These are phyloP conservation scores for Cactoblastis cactorum DNA, from an alignment of 2,888 invertebrate species.

Conservation along the genomic window DNA sequence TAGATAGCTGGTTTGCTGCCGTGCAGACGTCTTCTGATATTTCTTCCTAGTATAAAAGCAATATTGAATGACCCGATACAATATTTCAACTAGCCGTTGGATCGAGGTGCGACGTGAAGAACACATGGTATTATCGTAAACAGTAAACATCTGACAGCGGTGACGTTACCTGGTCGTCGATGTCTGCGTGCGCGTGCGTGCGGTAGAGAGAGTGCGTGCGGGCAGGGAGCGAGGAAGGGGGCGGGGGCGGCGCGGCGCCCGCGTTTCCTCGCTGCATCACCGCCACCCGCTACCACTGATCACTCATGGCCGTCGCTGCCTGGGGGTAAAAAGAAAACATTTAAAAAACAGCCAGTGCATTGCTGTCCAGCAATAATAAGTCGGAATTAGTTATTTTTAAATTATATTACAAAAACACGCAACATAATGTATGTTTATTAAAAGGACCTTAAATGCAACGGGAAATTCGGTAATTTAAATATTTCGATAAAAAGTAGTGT, in stretches of 20 bases:
- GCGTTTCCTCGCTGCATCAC: slow-evolving; percentile 74
- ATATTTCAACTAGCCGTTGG: neutral
- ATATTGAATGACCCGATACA: neutral
- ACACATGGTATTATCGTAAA: neutral
- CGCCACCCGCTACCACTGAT: slow-evolving; percentile 67
- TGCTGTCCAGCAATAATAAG: too few species aligned
- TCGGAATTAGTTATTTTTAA: too few species aligned
- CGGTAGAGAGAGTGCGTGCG: slow-evolving; percentile 44
- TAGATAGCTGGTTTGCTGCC: too few species aligned
- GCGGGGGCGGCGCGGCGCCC: slow-evolving; percentile 73
- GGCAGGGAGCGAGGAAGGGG: slow-evolving; percentile 56
- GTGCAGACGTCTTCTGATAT: neutral
- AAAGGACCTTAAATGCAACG: too few species aligned
- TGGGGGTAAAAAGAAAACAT: slow-evolving; percentile 21
- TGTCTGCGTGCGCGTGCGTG: slow-evolving; percentile 57
- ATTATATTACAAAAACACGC: too few species aligned
- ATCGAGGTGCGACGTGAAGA: slow-evolving; percentile 1
- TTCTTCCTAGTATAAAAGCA: neutral
- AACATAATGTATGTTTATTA: too few species aligned
- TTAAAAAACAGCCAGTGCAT: neutral
- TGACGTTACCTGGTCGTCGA: slow-evolving; percentile 68
- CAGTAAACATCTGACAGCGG: neutral
- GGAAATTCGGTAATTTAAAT: too few species aligned
- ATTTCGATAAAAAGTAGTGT: too few species aligned
- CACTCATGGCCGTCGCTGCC: slow-evolving; percentile 53